Conservation (phyloP, 2,113 vertebrate species). For the Prolemur simus region DNA sequence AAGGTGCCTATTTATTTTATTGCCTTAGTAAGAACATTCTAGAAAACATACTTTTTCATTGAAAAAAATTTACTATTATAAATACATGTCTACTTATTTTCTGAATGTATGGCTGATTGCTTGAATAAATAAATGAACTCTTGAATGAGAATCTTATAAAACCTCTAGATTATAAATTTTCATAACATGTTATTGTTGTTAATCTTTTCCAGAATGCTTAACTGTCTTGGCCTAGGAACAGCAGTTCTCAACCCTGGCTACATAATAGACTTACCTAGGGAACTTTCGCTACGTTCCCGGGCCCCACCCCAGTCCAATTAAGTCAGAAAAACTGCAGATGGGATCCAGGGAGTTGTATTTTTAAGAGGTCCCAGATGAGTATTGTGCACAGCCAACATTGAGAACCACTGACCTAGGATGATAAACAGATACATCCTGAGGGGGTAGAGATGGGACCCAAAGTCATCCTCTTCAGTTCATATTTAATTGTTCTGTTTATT, state of each 20-base stretch:
- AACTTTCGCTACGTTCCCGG: neutral
- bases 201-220: neutral
- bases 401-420: neutral
- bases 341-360: neutral
- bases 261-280: neutral
- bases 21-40: neutral
- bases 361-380: neutral
- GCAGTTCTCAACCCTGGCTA: neutral
- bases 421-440: neutral
- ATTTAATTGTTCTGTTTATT: neutral
- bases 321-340: neutral
- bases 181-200: neutral
- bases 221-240: neutral
- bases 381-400: neutral
- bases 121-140: neutral
- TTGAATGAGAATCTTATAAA: conserved; percentile 22
- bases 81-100: neutral
- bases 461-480: neutral
- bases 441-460: neutral
- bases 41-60: neutral
- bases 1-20: neutral
- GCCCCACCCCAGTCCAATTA: neutral
- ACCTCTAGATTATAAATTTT: neutral
- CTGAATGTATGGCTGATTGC: neutral
- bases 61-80: neutral